These are phyloP conservation scores for Pseudachorutes palmiensis DNA, from an alignment of 1,140 invertebrate species.

Conservation along the genomic window DNA sequence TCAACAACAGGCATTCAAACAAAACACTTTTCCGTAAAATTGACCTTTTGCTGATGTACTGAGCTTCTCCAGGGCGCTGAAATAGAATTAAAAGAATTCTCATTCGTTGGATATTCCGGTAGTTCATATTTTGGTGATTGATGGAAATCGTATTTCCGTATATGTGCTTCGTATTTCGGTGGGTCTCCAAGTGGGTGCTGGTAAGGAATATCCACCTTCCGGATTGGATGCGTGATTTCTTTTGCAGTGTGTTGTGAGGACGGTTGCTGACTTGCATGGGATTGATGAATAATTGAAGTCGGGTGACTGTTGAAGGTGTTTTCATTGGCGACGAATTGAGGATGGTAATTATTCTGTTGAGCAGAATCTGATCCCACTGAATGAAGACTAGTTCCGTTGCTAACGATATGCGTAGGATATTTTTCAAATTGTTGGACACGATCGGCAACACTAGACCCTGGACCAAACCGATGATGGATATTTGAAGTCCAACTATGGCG, in stretches of 20 bases:
- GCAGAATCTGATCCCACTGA: background rate
- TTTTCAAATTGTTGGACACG: conserved; percentile 38
- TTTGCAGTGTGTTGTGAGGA: background rate
- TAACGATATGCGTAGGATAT: conserved; percentile 30
- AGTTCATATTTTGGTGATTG: background rate
- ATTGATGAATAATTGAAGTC: too few species aligned
- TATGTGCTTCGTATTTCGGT: background rate
- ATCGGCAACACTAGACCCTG: conserved; percentile 36
- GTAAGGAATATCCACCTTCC: background rate
- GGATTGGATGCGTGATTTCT: conserved; percentile 4
- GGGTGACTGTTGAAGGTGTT: too few species aligned
- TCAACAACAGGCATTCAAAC: too few species aligned
- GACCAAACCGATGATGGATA: conserved; percentile 20
- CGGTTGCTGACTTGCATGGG: background rate
- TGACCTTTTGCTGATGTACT: background rate
- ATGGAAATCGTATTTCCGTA: background rate
- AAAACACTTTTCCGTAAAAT: too few species aligned
- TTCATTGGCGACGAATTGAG: too few species aligned
- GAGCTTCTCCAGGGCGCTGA: background rate
- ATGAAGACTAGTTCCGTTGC: background rate
- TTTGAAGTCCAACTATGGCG: conserved; percentile 29
- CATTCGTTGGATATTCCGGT: background rate
- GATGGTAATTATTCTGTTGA: too few species aligned
- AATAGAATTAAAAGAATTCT: background rate
- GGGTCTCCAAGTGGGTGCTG: background rate